These are phyloP conservation scores for Melanotaenia duboulayi DNA, from an alignment of 2,113 vertebrate genomes.

Conservation along the genomic window DNA sequence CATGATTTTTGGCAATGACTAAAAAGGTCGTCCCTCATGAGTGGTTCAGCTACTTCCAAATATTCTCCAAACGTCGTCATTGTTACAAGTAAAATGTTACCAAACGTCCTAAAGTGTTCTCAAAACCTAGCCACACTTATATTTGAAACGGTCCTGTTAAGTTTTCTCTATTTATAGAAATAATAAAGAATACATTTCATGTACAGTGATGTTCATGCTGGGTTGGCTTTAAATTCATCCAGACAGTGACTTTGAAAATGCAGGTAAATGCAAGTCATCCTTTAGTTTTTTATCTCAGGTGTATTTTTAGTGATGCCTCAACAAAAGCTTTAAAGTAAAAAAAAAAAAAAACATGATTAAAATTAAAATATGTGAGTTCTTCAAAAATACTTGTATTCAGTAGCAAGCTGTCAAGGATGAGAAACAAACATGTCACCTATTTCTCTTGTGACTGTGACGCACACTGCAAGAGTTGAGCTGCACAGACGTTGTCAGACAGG, in stretches of 20 bases:
- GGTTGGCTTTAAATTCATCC: not conserved
- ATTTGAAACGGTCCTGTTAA: no score
- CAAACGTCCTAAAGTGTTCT: no score
- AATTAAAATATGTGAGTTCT: not conserved
- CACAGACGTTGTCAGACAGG: constrained; percentile 42
- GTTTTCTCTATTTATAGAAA: no score
- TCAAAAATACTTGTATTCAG: constrained; percentile 10
- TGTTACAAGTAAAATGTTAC: no score
- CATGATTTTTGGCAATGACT: not conserved
- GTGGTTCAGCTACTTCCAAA: no score
- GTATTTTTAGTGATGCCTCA: constrained; percentile 11
- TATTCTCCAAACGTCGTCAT: no score
- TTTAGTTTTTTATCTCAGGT: not conserved
- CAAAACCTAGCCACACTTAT: no score
- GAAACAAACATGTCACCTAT: constrained; percentile 9
- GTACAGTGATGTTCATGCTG: no score
- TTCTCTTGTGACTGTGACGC: constrained; percentile 4
- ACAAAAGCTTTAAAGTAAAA: not conserved
- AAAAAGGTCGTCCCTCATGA: not conserved
- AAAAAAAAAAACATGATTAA: not conserved
- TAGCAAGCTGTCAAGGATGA: constrained; percentile 1
- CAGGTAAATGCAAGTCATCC: not conserved
- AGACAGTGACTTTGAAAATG: not conserved
- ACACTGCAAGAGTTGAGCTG: constrained; percentile 5
- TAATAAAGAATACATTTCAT: no score